These are phyloP conservation scores for Passerina amoena DNA, from an alignment of 2,113 vertebrate species.

Conservation along the genomic window DNA sequence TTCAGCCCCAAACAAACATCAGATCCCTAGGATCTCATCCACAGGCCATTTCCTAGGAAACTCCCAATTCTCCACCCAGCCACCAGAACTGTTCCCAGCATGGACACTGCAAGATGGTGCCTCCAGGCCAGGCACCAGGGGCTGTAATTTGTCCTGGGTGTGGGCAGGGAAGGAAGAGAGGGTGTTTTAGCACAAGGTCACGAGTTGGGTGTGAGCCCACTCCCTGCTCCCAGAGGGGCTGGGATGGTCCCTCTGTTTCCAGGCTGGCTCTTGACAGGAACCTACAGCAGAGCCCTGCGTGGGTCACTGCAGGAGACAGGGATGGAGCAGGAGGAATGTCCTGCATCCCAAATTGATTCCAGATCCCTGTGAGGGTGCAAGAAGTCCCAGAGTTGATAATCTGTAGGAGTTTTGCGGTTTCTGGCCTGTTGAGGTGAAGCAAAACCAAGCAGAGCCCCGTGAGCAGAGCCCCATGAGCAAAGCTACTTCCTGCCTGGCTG, in stretches of 20 bases:
- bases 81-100: background rate
- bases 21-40: background rate
- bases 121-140: background rate
- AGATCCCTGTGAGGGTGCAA: background rate
- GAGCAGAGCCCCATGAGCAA: background rate
- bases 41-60: background rate
- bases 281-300: background rate
- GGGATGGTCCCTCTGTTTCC: background rate
- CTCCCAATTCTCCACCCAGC: background rate
- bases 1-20: background rate
- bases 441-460: background rate
- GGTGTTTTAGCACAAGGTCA: background rate
- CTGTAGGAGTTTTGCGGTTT: background rate
- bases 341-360: background rate
- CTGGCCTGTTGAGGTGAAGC: background rate
- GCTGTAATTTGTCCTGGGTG: background rate
- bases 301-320: background rate
- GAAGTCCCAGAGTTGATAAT: background rate
- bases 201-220: accelerated
- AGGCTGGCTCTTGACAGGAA: background rate
- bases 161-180: background rate
- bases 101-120: background rate
- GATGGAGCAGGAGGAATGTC: background rate
- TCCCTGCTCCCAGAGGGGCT: background rate
- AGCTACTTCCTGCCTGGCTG: background rate